A percentile compares a stretch with the other conserved stretches of the same genome.
phyloP scores from a whole-genome alignment of 2,113 vertebrate genomes.

The Brevimyrus niger region DNA sequence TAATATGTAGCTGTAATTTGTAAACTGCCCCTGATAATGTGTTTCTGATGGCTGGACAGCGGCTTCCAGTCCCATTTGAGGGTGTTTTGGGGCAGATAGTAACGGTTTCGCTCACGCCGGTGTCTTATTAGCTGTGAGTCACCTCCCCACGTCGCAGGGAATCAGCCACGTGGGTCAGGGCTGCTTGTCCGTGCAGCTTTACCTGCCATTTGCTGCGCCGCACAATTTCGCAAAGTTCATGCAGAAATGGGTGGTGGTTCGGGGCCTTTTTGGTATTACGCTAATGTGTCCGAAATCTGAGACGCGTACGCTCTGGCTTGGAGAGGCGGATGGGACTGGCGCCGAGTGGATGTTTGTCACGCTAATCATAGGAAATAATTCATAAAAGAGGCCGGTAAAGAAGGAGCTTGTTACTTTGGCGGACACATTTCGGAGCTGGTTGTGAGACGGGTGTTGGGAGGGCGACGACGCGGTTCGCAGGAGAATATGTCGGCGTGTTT shows the following conservation, averaged over 20 bases:
- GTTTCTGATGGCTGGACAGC: background rate
- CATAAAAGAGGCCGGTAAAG: background rate
- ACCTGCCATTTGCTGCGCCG: background rate
- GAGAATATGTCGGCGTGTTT: background rate
- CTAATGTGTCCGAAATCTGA: background rate
- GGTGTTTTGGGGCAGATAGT: background rate
- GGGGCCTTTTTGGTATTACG: background rate
- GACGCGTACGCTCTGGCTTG: background rate
- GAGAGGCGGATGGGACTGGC: background rate
- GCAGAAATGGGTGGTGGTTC: background rate
- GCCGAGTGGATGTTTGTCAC: background rate
- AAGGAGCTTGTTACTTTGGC: background rate
- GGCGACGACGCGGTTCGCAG: background rate
- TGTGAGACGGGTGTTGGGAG: background rate
- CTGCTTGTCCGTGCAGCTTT: background rate
- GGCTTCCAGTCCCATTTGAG: background rate
- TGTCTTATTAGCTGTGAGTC: background rate
- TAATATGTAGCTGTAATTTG: background rate
- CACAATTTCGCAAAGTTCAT: background rate
- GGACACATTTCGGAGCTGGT: background rate
- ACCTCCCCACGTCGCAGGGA: background rate
- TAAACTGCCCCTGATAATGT: background rate
- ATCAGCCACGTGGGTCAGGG: background rate
- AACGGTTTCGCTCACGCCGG: background rate
- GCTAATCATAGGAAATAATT: background rate